Base-by-base conservation (phyloP, 2,797 vertebrate genomes). In the Scarus forsteni region DNA sequence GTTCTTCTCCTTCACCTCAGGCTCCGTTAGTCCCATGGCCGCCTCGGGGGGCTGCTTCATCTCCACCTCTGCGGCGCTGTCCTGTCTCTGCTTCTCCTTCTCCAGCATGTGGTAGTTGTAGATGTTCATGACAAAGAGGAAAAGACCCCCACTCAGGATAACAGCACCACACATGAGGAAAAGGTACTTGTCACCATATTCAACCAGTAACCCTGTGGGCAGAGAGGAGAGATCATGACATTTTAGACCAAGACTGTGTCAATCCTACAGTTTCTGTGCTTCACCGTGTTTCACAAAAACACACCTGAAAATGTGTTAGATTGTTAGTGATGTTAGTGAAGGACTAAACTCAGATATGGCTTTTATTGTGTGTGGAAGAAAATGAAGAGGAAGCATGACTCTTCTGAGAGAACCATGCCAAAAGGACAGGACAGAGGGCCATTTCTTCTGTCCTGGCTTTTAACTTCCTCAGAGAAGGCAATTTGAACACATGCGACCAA, bases 61-160 rank as follows among this genome's bases (percentile, higher is more conserved):
- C 77, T 81, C 90, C 69, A 48, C 52, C 40, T 60, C 78, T 27
- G 76, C 69, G 39, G 59, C 3, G 54, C 80, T 85, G 16, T 56
- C 79, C 72, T 88, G 81, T 69, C 81, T 89, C 77, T 81, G 93
- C 67, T 88, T 80, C 64, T 95, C 92, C 52, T 93, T 94, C 12
- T 90, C 90, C 76, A 95, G 85, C 82, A 91, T 81, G 65, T 80
- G 80, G 49, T 96, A 95, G 89, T 95, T 93, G 85, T 94, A 96
- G 68, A 90, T 80, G 89, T 96, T 96, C 93, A 95, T 93, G 65
- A 94, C 52, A 35, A 95, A 94, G 71, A 96, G 94, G 66, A 97
- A 96, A 39, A 92, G 52, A 58, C 95, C 95, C 0, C 92, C 93
- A 35, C 92, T 55, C 61, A 94, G 55, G 80, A 96, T 95, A 77